Percentiles rank a stretch among this genome's conserved stretches.
Evolutionary conservation across 2,888 invertebrate species (phyloP).

Genomic region (Marronus borbonicus): DNA sequence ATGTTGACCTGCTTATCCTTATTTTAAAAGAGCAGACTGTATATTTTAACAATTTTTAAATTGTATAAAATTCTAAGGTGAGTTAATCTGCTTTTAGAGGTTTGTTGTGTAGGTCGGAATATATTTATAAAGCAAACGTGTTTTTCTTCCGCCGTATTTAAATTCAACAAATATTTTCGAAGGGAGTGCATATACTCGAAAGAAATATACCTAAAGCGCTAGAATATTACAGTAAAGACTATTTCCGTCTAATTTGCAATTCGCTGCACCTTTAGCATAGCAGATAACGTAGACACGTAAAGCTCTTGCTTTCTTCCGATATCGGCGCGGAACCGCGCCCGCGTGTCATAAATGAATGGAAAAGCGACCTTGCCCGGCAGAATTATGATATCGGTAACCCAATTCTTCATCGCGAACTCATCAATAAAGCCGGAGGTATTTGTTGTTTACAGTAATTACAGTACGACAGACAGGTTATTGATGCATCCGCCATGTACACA

Average conservation of each 20-base stretch:
- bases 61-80: too few species aligned
- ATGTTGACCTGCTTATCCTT: too few species aligned
- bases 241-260: conserved; percentile 6
- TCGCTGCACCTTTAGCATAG: neutral
- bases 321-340: neutral
- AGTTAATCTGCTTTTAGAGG: too few species aligned
- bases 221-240: neutral
- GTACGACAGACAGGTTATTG: conserved; percentile 5
- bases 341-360: conserved; percentile 29
- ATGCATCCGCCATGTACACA: neutral
- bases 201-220: too few species aligned
- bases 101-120: too few species aligned
- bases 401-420: conserved; percentile 9
- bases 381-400: conserved; percentile 35
- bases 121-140: too few species aligned
- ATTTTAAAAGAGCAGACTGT: too few species aligned
- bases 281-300: conserved; percentile 2
- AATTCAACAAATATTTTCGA: too few species aligned
- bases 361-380: conserved; percentile 17
- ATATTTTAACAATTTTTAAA: too few species aligned
- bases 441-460: conserved; percentile 1
- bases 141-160: too few species aligned
- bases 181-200: too few species aligned
- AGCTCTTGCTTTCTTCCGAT: neutral
- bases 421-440: conserved; percentile 11